phyloP scores from a whole-genome alignment of 1,140 invertebrate species.

The Lepidurus apus region DNA sequence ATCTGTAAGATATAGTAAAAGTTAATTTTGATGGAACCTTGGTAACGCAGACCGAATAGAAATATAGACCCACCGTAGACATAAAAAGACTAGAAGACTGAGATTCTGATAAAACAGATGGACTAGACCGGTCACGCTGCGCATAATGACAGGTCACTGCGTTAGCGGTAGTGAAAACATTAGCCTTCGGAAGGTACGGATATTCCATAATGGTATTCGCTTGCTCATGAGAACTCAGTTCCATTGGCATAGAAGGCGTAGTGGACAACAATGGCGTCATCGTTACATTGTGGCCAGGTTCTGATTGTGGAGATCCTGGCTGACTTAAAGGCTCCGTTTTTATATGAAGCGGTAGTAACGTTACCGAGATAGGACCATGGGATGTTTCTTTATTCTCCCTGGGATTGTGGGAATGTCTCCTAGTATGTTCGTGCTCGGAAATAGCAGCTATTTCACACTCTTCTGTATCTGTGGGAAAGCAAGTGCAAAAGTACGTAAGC shows the following conservation, averaged over 20 bases:
- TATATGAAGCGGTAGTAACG: not conserved
- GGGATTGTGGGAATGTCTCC: not conserved
- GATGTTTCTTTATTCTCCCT: not conserved
- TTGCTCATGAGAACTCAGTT: not conserved
- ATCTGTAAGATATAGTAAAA: not conserved
- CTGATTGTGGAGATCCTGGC: not conserved
- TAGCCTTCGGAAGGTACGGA: not conserved
- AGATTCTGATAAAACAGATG: not conserved
- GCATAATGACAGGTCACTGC: not conserved
- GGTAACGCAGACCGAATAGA: too few relatives aligned
- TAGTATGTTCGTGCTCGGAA: not conserved
- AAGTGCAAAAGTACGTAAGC: not conserved
- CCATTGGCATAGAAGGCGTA: not conserved
- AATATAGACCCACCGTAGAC: not conserved
- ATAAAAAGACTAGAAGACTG: not conserved
- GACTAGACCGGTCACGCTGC: not conserved
- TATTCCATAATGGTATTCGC: not conserved
- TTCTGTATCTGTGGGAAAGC: not conserved
- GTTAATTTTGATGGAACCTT: too few relatives aligned
- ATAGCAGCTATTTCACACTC: not conserved
- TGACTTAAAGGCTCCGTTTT: constrained; percentile 11
- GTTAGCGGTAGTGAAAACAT: not conserved
- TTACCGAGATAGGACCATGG: not conserved
- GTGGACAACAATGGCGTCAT: not conserved
- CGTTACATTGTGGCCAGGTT: not conserved